These are phyloP conservation scores for Lathamus discolor DNA, from an alignment of 2,113 vertebrate species.

Conservation along the genomic window DNA sequence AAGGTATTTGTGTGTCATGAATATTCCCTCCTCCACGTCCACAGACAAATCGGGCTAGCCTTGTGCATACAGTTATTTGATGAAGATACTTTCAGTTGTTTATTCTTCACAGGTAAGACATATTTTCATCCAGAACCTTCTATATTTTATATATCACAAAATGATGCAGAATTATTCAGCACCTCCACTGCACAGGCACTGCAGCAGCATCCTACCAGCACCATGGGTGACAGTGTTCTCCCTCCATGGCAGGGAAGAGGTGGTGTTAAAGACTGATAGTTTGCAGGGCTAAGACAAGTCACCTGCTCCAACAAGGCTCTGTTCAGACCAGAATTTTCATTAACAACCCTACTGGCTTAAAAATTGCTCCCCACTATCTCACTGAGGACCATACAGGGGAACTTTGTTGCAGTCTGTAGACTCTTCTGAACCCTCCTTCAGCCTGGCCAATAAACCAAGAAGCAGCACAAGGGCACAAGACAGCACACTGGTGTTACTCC, in stretches of 20 bases:
- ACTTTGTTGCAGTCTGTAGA: no score
- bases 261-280: background rate
- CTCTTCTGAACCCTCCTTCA: no score
- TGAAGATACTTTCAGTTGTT: background rate
- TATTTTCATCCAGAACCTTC: background rate
- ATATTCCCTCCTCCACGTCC: background rate
- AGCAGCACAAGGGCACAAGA: background rate
- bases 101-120: background rate
- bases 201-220: background rate
- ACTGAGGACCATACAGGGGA: accelerated
- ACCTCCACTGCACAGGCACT: background rate
- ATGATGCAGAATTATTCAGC: accelerated
- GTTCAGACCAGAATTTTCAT: background rate
- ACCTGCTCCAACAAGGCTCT: no score
- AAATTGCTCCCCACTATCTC: background rate
- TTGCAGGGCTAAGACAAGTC: no score
- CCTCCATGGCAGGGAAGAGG: accelerated
- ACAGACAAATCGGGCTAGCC: background rate
- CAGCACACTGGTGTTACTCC: background rate
- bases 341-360: background rate
- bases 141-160: no score
- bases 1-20: background rate
- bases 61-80: background rate
- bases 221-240: accelerated
- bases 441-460: background rate